Conservation (phyloP, 2,888 invertebrate genomes). For the Anagyrus pseudococci region DNA sequence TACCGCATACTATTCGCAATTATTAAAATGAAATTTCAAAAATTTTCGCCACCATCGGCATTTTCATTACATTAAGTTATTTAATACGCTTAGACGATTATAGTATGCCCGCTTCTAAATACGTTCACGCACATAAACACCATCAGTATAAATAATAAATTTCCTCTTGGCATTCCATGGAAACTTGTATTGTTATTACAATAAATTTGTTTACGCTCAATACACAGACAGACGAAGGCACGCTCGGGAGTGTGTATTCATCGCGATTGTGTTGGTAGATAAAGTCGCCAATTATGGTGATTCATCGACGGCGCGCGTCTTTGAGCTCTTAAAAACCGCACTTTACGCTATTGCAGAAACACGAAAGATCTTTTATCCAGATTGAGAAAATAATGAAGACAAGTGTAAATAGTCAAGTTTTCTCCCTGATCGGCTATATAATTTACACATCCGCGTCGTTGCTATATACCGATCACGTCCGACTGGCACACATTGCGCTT, state of each 20-base stretch:
- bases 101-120: too few species aligned
- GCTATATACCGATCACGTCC: not conserved
- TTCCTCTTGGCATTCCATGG: not conserved
- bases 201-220: constrained; percentile 20
- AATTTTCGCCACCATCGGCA: too few species aligned
- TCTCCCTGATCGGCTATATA: not conserved
- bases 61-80: too few species aligned
- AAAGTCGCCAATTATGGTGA: constrained; percentile 16
- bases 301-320: not conserved
- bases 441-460: not conserved
- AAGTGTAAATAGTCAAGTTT: constrained; percentile 13
- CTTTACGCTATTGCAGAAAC: not conserved
- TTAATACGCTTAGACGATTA: too few species aligned
- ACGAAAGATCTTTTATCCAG: constrained; percentile 24
- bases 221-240: not conserved
- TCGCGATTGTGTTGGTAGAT: not conserved
- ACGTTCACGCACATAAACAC: not conserved
- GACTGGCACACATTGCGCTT: too few species aligned
- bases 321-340: constrained; percentile 1
- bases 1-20: too few species aligned
- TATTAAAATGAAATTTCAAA: not conserved
- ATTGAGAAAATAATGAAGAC: constrained; percentile 3
- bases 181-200: constrained; percentile 2
- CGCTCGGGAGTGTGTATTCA: not conserved
- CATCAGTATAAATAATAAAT: not conserved